phyloP scores from a whole-genome alignment of 35 echinoderm and acorn worm species.

The Apostichopus japonicus region DNA sequence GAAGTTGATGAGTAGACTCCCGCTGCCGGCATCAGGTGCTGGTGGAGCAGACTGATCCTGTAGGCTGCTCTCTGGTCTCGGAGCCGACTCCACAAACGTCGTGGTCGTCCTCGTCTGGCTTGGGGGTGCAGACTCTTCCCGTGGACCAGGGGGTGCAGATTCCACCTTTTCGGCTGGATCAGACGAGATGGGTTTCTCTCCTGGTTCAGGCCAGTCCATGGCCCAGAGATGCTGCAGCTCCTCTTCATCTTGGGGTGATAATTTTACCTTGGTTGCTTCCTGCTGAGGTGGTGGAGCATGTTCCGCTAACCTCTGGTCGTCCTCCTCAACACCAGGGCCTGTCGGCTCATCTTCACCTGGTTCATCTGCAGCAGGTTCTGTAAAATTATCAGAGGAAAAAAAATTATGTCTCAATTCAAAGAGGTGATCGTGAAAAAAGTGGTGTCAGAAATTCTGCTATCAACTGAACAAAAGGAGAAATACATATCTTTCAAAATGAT shows the following conservation, averaged over 20 bases:
- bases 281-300: conserved; percentile 22
- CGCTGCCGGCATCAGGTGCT: background rate
- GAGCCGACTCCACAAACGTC: conserved; percentile 2
- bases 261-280: background rate
- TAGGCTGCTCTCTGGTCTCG: background rate
- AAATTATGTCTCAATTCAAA: too few species aligned
- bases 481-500: too few species aligned
- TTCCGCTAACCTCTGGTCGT: conserved; percentile 31
- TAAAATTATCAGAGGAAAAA: background rate
- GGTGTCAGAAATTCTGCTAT: too few species aligned
- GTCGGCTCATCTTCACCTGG: conserved; percentile 22
- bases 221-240: conserved; percentile 32
- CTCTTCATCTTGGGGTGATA: conserved; percentile 21
- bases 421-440: too few species aligned
- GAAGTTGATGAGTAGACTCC: conserved; percentile 31
- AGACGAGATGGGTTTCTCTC: conserved; percentile 27
- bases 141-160: conserved; percentile 22
- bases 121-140: conserved; percentile 32
- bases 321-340: conserved; percentile 37
- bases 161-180: background rate
- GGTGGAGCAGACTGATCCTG: conserved; percentile 7
- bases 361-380: conserved; percentile 49
- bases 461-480: too few species aligned
- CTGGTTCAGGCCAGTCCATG: conserved; percentile 56
- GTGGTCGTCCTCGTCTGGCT: background rate